phyloP scores from a whole-genome alignment of 2,797 vertebrate species.

The Sphaeramia orbicularis region DNA sequence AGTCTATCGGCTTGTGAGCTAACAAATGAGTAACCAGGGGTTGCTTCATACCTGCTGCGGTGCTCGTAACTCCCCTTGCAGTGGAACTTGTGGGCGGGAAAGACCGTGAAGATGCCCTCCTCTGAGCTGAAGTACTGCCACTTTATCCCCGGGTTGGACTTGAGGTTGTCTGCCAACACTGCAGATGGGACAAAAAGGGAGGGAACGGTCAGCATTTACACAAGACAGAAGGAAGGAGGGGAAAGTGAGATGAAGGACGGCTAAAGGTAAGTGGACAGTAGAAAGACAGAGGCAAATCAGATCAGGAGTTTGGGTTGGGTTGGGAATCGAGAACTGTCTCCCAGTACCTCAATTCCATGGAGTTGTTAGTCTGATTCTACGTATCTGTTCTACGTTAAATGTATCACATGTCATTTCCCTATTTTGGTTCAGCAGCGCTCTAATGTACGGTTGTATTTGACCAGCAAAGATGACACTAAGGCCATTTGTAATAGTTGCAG shows the following conservation, averaged over 20 bases:
- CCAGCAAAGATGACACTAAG: too few relatives aligned
- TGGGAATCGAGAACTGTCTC: too few relatives aligned
- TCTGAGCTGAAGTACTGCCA: slow-evolving; percentile 99
- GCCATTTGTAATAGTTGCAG: too few relatives aligned
- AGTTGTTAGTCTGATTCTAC: too few relatives aligned
- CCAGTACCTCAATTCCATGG: too few relatives aligned
- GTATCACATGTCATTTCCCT: too few relatives aligned
- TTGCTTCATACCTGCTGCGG: slow-evolving; percentile 90
- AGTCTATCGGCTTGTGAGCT: too few relatives aligned
- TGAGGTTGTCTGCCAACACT: slow-evolving; percentile 99
- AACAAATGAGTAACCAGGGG: neutral
- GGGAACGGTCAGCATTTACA: neutral
- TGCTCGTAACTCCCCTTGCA: slow-evolving; percentile 97
- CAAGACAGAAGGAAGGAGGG: neutral
- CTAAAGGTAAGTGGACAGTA: neutral
- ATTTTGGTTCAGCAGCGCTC: too few relatives aligned
- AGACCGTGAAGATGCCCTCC: slow-evolving; percentile 98
- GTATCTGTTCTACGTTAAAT: too few relatives aligned
- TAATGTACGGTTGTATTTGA: too few relatives aligned
- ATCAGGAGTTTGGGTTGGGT: neutral
- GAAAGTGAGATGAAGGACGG: neutral
- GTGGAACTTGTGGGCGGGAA: slow-evolving; percentile 98
- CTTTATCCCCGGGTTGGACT: slow-evolving; percentile 98
- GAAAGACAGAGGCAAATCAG: neutral
- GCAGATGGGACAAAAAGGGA: slow-evolving; percentile 20